A percentile compares a stretch with the other conserved stretches of the same genome.
Evolutionary conservation across 2,888 invertebrate species (phyloP).

Genomic region (Parapristionchus giblindavisi): DNA sequence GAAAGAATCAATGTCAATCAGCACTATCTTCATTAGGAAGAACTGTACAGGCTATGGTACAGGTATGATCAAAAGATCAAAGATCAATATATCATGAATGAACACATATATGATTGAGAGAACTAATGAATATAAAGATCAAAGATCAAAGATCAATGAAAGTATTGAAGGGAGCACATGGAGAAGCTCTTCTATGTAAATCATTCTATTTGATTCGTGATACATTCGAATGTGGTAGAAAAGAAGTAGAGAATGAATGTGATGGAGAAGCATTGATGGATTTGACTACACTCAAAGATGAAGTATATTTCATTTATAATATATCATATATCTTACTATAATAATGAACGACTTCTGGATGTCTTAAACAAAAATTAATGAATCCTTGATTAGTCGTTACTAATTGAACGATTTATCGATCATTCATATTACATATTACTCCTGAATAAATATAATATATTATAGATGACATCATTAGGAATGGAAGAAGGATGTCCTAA

Average conservation of each 20-base stretch:
- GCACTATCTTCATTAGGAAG: conserved; percentile 56
- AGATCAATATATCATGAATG: no score
- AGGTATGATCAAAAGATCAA: no score
- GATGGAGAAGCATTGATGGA: conserved; percentile 53
- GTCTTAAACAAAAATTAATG: no score
- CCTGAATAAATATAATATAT: background rate
- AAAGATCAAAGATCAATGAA: background rate
- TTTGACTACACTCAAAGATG: conserved; percentile 51
- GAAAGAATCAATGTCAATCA: conserved; percentile 57
- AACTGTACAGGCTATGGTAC: conserved; percentile 61
- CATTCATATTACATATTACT: no score
- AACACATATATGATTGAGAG: background rate
- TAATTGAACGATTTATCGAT: no score
- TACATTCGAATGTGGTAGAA: conserved; percentile 63
- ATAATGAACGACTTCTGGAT: conserved; percentile 37
- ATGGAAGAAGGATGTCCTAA: conserved; percentile 65
- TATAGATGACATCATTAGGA: conserved; percentile 61
- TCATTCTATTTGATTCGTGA: conserved; percentile 64
- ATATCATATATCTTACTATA: background rate
- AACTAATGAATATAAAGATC: conserved; percentile 24
- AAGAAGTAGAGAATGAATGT: conserved; percentile 51
- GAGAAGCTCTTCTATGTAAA: conserved; percentile 66
- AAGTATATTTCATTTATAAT: conserved; percentile 42
- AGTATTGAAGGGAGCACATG: conserved; percentile 58
- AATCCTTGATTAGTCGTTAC: no score